phyloP scores from a whole-genome alignment of 2,888 invertebrate species.

The Glaucopsyche alexis region DNA sequence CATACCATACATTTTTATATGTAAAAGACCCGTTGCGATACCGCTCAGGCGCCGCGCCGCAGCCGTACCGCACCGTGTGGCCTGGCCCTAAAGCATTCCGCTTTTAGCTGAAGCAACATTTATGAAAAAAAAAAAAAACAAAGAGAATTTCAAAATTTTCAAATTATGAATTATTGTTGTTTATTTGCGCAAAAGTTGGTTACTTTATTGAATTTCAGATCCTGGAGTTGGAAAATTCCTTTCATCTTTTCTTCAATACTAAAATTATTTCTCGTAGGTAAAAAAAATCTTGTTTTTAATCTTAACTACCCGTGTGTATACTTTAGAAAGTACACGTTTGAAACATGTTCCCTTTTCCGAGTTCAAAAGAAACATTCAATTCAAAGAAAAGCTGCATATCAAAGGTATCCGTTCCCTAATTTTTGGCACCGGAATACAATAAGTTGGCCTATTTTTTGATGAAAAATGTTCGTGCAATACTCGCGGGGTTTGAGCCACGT shows the following conservation, averaged over 20 bases:
- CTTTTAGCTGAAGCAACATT: neutral
- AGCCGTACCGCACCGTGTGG: too few species aligned
- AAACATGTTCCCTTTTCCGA: too few species aligned
- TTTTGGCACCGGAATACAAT: neutral
- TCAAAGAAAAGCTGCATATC: neutral
- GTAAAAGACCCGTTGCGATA: too few species aligned
- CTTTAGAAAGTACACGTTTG: too few species aligned
- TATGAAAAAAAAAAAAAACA: neutral
- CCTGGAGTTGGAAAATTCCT: neutral
- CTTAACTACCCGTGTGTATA: too few species aligned
- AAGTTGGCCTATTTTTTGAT: neutral
- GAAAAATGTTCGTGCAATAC: neutral
- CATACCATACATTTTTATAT: too few species aligned
- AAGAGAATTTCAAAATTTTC: neutral
- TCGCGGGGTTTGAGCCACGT: neutral
- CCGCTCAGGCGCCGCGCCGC: too few species aligned
- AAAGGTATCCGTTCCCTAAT: neutral
- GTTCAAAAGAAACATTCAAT: neutral
- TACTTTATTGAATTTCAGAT: constrained; percentile 1
- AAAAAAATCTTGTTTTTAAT: too few species aligned
- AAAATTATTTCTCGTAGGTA: too few species aligned
- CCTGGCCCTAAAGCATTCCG: too few species aligned
- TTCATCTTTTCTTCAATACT: neutral
- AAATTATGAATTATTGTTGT: neutral
- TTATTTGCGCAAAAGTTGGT: neutral